phyloP scores from a whole-genome alignment of 1,140 invertebrate species.

The Hyles euphorbiae region DNA sequence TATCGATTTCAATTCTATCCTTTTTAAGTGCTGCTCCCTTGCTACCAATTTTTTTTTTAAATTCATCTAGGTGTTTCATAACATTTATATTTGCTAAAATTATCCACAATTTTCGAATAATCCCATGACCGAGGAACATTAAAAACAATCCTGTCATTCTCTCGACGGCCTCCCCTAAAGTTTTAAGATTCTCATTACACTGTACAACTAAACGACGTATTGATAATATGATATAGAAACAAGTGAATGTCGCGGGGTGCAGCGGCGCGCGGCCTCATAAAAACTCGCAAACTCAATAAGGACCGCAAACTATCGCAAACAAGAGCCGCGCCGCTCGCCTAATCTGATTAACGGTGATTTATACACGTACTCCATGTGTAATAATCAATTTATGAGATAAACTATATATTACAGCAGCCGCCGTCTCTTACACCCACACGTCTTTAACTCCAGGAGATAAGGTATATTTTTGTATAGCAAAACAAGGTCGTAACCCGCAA shows the following conservation, averaged over 20 bases:
- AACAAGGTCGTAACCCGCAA: constrained; percentile 6
- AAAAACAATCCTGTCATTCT: too few species aligned
- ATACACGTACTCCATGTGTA: constrained; percentile 42
- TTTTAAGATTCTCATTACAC: not conserved
- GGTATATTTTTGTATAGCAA: not conserved
- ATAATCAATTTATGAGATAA: constrained; percentile 57
- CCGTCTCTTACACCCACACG: constrained; percentile 2
- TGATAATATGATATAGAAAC: constrained; percentile 2
- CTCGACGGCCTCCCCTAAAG: too few species aligned
- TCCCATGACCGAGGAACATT: too few species aligned
- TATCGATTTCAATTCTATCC: too few species aligned
- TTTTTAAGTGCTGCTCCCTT: too few species aligned
- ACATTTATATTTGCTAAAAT: too few species aligned
- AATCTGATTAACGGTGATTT: constrained; percentile 54
- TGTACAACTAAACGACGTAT: not conserved
- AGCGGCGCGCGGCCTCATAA: not conserved
- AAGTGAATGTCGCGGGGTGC: not conserved
- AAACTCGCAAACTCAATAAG: constrained; percentile 27
- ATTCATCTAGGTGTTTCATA: too few species aligned
- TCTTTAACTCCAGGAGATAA: not conserved
- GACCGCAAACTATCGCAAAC: constrained; percentile 31
- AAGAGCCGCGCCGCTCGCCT: constrained; percentile 18
- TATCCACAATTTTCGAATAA: too few species aligned
- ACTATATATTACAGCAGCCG: constrained; percentile 39
- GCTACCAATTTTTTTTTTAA: too few species aligned